A percentile compares a stretch with the other conserved stretches of the same genome.
phyloP scores from a whole-genome alignment of 1,140 invertebrate species.

The Scylla paramamosain region DNA sequence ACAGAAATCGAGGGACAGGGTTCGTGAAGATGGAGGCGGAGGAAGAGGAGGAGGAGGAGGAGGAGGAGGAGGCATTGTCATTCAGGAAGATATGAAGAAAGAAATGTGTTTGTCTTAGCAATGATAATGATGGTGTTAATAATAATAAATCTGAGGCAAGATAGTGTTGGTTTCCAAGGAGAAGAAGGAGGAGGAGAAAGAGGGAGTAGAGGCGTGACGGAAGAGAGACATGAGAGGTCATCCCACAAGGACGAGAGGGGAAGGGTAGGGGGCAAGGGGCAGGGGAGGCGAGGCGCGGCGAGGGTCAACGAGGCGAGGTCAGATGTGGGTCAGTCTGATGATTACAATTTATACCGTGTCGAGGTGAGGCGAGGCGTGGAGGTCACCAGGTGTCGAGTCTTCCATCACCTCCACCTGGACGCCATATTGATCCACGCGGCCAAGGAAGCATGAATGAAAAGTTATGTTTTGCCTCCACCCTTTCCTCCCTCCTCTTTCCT shows the following conservation, averaged over 20 bases:
- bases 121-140: not conserved
- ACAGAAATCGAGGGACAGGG: not conserved
- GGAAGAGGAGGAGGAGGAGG: constrained; percentile 22
- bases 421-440: not conserved
- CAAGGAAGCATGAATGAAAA: not conserved
- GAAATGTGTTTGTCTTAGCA: not conserved
- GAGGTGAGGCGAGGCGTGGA: not conserved
- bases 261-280: not conserved
- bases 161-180: not conserved
- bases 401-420: constrained; percentile 3
- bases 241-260: not conserved
- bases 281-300: not conserved
- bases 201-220: not conserved
- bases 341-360: not conserved
- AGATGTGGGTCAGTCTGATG: not conserved
- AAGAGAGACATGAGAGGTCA: not conserved
- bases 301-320: not conserved
- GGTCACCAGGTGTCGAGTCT: not conserved
- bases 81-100: not conserved
- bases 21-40: not conserved
- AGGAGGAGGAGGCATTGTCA: not conserved
- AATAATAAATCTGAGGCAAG: not conserved
- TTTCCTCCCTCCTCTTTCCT: not conserved
- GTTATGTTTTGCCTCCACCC: not conserved
- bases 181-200: not conserved